These are phyloP conservation scores for Turnix velox DNA, from an alignment of 2,113 vertebrate species.

Conservation along the genomic window DNA sequence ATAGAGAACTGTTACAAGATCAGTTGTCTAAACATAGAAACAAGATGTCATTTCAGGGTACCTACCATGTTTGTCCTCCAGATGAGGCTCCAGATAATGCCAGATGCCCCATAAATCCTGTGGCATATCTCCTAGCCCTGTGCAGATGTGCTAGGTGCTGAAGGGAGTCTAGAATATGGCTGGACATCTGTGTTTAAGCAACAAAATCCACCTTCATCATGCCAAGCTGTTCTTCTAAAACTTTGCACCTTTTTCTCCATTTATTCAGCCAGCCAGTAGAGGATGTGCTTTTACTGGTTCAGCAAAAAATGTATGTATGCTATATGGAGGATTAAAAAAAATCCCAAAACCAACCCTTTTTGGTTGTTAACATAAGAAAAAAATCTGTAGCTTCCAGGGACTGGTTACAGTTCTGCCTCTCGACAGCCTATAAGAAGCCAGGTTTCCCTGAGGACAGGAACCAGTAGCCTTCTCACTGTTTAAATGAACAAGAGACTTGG, in stretches of 20 bases:
- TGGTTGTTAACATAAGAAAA: background rate
- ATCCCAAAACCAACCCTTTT: fast-evolving
- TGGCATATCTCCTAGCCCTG: background rate
- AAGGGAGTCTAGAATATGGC: background rate
- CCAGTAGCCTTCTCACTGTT: background rate
- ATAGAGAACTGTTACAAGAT: background rate
- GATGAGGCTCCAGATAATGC: background rate
- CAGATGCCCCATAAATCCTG: background rate
- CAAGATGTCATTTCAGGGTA: background rate
- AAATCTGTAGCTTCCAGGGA: background rate
- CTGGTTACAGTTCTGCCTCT: background rate
- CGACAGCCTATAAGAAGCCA: background rate
- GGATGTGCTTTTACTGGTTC: background rate
- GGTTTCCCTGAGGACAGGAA: background rate
- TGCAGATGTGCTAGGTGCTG: background rate
- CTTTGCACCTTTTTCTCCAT: background rate
- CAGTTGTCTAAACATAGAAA: background rate
- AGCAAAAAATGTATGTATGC: background rate
- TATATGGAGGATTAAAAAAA: background rate
- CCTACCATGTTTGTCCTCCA: background rate
- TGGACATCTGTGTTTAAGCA: background rate
- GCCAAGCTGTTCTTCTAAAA: background rate
- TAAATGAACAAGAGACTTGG: background rate
- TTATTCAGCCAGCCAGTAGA: background rate
- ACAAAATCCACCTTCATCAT: background rate